Conservation (phyloP, 2,113 vertebrate species). For the Calypte anna region DNA sequence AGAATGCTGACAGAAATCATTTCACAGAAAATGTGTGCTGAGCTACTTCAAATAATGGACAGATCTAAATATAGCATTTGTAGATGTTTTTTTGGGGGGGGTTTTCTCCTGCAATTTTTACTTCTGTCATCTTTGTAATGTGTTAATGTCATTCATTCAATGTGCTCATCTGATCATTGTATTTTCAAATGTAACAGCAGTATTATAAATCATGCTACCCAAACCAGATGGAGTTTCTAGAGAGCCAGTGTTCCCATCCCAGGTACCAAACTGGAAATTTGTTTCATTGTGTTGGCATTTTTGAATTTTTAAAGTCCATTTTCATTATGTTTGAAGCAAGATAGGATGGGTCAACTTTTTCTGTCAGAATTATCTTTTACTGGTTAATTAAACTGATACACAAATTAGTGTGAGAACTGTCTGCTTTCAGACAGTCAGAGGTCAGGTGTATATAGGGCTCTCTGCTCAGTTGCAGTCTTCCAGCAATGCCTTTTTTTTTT, state of each 20-base stretch:
- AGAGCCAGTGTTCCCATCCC: fast-evolving
- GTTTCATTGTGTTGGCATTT: neutral
- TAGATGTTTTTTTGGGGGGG: neutral
- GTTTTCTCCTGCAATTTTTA: neutral
- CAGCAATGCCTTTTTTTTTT: neutral
- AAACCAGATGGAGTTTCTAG: fast-evolving
- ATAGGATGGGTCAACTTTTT: neutral
- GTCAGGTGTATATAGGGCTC: neutral
- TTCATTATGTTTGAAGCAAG: neutral
- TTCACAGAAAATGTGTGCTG: neutral
- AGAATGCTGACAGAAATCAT: slow-evolving; percentile 8
- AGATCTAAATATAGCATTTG: neutral
- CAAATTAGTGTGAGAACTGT: neutral
- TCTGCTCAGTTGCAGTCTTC: neutral
- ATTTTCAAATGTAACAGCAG: neutral
- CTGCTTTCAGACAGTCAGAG: neutral
- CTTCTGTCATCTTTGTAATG: neutral
- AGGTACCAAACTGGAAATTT: neutral
- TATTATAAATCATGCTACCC: neutral
- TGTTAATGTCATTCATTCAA: neutral
- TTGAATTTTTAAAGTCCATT: neutral
- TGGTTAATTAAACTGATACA: neutral
- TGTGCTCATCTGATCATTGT: neutral
- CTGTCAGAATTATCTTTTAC: neutral
- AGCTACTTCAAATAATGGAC: neutral